Evolutionary conservation across 1,140 invertebrate species (phyloP), one percentile per base, ranked within the genome.

Genomic region (Drosophila mayri): DNA sequence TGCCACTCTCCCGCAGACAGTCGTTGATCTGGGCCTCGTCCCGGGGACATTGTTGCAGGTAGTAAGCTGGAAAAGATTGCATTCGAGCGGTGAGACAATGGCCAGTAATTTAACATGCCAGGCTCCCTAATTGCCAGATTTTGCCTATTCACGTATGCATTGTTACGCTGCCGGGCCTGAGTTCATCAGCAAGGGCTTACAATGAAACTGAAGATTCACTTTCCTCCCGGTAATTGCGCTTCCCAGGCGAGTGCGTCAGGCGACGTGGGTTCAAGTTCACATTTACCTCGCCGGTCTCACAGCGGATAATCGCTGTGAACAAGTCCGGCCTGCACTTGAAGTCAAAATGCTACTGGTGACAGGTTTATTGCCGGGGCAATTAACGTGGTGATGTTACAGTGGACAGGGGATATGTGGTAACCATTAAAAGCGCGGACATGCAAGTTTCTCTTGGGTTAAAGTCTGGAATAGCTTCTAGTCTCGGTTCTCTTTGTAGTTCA

Each of bases 1-100:
- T 97, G 63, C 96, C 96, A 20, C 95, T 95, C 66, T 94, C 94
- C 16, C 95, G 94, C 6, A 97, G 92, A 79, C 96, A 97, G 11
- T 94, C 93, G 76, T 97, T 96, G 2, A 97, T 92, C n/a, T 95
- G 93, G 1, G 95, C 94, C 84, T 96, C 95, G 49, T 93, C 92
- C 78, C 93, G 94, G 1, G 95, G 94, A 81, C 96, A 97, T 60
- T 95, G 94, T 61, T 95, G 94, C n/a, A 96, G 76, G 79, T 95
- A 96, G 91, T 95, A 95, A 9, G 93, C 94, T 94, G 88, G 61
- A 93, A 84, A 37, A 47, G 3, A 50, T 40, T n/a, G 32, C 41
- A 37, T 38, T 54, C 7, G 18, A 47, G 35, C 22, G 35, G 41
- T 76, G 49, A 47, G 30, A 46, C 47, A 61, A 65, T 62, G 57